These are phyloP conservation scores for Epistrophella euchroma DNA, from an alignment of 2,888 invertebrate genomes.

Conservation along the genomic window DNA sequence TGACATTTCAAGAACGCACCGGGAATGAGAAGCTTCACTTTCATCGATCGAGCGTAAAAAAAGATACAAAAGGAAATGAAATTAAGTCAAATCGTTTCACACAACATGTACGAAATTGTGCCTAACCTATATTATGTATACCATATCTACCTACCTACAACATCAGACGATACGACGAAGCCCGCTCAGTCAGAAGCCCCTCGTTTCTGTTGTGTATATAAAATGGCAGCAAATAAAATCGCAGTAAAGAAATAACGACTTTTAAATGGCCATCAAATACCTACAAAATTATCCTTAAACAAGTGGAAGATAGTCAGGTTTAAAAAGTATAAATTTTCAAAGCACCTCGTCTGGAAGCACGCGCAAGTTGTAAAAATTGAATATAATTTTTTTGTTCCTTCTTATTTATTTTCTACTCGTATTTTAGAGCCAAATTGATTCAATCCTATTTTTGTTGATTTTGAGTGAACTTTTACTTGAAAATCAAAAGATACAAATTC, in stretches of 20 bases:
- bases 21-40: slow-evolving; percentile 41
- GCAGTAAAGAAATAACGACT: slow-evolving; percentile 68
- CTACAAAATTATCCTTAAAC: slow-evolving; percentile 44
- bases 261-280: slow-evolving; percentile 65
- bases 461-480: neutral
- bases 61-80: slow-evolving; percentile 66
- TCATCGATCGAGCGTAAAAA: slow-evolving; percentile 53
- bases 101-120: slow-evolving; percentile 48
- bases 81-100: slow-evolving; percentile 65
- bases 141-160: too few relatives aligned
- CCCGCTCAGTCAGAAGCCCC: too few relatives aligned
- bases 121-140: too few relatives aligned
- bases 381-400: neutral
- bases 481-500: neutral
- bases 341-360: slow-evolving; percentile 17
- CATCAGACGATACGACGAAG: too few relatives aligned
- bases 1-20: neutral
- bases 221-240: slow-evolving; percentile 59
- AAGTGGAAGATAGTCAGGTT: slow-evolving; percentile 23
- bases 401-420: neutral
- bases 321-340: slow-evolving; percentile 15
- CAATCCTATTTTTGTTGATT: neutral
- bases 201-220: neutral
- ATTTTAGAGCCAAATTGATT: neutral
- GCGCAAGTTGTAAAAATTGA: slow-evolving; percentile 37